Evolutionary conservation across 2,113 vertebrate genomes (phyloP), one percentile per base, ranked within the genome.

Genomic region (Microtus montanus): DNA sequence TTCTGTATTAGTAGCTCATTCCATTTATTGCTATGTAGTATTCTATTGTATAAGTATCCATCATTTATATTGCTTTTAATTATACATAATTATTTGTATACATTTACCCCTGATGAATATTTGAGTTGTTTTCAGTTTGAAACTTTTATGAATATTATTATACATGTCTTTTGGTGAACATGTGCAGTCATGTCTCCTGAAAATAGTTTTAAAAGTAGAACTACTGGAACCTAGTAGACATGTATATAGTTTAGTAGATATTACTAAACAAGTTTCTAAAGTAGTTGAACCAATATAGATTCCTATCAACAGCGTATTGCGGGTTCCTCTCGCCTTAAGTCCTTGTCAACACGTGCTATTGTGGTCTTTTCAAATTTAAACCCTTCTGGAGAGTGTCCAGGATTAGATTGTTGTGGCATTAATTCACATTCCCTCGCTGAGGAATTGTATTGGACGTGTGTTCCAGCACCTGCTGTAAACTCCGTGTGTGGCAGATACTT

Each of bases 371-470:
- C 4, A 12, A 12, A 79, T n/a, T 1, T 22, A 47, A 74, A 63
- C 61, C 38, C 38, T 68, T 52, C 79, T 54, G 64, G 52, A 10
- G 20, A 49, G 3, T 7, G 3, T 35, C 7, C 28, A 63, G 30
- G 1, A 17, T 66, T 19, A 44, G 22, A 24, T 12, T 28, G 0
- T 0, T 26, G 58, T 54, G 58, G 52, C 11, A 63, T 87, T 22
- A 9, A 82, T 63, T 30, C n/a, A 12, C 26, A 3, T 41, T 66
- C 28, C 58, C 38, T 44, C 5, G 13, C 2, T 12, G 13, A 88
- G 66, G 28, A 20, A 1, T 17, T 5, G 9, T 0, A 33, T 0
- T 12, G 1, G 2, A 9, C 0, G 0, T 12, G 35, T 35, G 22
- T 30, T 11, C 17, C 38, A n/a, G 79, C 64, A 22, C 20, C 47